Evolutionary conservation across 2,113 vertebrate species (phyloP).

Genomic region (Thalassarche chlororhynchos): DNA sequence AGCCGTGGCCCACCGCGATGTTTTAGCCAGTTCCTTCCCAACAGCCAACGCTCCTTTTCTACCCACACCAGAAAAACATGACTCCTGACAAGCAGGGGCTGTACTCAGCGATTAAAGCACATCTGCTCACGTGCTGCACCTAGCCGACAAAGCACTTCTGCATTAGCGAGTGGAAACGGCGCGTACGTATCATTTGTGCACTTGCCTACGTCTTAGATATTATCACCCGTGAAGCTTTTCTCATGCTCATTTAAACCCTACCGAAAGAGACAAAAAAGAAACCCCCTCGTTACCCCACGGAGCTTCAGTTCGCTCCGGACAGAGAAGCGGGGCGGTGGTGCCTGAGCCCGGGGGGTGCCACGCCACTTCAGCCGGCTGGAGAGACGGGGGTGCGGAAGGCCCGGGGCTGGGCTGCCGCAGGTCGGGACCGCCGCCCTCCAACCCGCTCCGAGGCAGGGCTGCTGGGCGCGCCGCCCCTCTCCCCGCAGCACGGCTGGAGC

Average conservation of each 20-base stretch:
- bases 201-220: too few relatives aligned
- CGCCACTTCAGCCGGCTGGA: too few relatives aligned
- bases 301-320: accelerated
- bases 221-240: not conserved
- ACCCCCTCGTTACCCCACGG: accelerated
- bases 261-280: not conserved
- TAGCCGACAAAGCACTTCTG: too few relatives aligned
- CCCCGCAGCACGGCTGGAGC: too few relatives aligned
- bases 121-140: not conserved
- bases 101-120: accelerated
- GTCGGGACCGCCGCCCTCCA: not conserved
- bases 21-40: not conserved
- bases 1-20: not conserved
- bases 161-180: accelerated
- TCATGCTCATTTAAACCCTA: too few relatives aligned
- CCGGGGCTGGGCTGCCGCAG: not conserved
- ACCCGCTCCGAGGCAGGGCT: too few relatives aligned
- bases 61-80: not conserved
- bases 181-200: accelerated
- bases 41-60: not conserved
- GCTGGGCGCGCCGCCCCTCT: not conserved
- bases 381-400: too few relatives aligned
- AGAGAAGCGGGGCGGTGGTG: accelerated
- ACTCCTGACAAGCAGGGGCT: not conserved
- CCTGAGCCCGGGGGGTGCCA: not conserved